Percentiles rank a stretch among this genome's conserved stretches.
These are phyloP conservation scores for Batillaria attramentaria DNA, from an alignment of 1,140 invertebrate species.

Conservation along the genomic window DNA sequence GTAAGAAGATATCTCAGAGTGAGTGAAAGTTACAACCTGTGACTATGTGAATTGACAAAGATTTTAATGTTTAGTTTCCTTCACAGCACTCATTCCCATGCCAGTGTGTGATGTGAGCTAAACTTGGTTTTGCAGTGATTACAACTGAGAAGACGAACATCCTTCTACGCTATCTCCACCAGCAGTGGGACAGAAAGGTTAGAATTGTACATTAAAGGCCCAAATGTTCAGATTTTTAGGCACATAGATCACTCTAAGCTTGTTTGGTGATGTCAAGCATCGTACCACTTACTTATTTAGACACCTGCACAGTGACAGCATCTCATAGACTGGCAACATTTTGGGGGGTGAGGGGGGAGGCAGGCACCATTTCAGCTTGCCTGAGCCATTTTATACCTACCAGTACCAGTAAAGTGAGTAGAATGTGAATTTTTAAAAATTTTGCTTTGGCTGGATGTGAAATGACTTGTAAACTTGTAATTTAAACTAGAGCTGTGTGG, in stretches of 20 bases:
- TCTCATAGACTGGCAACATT: too few species aligned
- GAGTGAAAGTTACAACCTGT: not conserved
- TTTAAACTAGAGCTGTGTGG: not conserved
- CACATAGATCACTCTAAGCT: too few species aligned
- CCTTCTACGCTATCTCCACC: conserved; percentile 91
- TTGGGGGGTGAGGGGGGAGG: not conserved
- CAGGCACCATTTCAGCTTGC: not conserved
- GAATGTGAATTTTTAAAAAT: not conserved
- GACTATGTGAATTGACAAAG: not conserved
- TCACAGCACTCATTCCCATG: not conserved
- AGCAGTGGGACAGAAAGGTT: conserved; percentile 93
- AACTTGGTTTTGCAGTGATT: conserved; percentile 81
- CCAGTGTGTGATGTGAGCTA: not conserved
- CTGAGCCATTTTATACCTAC: too few species aligned
- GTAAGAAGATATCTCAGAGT: not conserved
- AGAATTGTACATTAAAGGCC: too few species aligned
- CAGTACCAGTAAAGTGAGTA: not conserved
- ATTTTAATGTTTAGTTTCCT: not conserved
- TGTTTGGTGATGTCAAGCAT: too few species aligned
- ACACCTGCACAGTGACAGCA: too few species aligned
- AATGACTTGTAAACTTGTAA: not conserved
- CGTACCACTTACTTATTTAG: too few species aligned
- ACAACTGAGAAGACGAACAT: conserved; percentile 96
- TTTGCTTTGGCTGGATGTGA: not conserved
- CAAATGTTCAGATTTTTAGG: too few species aligned